These are phyloP conservation scores for Psilopsiagon aymara DNA, from an alignment of 2,113 vertebrate species.

Conservation along the genomic window DNA sequence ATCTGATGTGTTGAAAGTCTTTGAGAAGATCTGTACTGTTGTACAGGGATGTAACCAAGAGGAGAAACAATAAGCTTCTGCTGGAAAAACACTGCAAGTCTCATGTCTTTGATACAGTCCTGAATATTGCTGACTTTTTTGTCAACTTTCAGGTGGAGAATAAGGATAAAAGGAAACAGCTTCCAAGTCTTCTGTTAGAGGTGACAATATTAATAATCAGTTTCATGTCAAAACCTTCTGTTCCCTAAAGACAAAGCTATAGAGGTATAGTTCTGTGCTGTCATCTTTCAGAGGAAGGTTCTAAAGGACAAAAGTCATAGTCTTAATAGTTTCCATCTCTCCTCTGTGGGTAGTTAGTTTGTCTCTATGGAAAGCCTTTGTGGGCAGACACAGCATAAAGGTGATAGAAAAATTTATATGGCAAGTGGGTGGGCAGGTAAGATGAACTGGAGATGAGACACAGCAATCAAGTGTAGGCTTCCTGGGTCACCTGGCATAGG, in stretches of 20 bases:
- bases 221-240: not conserved
- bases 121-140: not conserved
- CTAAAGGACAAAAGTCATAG: not conserved
- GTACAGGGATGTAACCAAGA: not conserved
- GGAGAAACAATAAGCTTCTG: not conserved
- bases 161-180: not conserved
- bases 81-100: not conserved
- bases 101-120: not conserved
- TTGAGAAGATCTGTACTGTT: not conserved
- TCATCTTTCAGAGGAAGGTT: not conserved
- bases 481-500: not conserved
- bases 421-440: not conserved
- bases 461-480: not conserved
- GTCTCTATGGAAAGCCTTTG: not conserved
- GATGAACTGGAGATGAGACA: not conserved
- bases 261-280: not conserved
- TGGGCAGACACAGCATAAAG: not conserved
- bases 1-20: conserved; percentile 11
- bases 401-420: not conserved
- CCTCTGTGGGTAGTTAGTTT: not conserved
- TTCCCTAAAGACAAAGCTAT: not conserved
- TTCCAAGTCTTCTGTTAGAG: not conserved
- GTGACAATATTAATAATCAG: not conserved
- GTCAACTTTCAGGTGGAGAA: not conserved
- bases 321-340: not conserved